Conservation (phyloP, 2,113 vertebrate genomes). For the Chionodraco myersi region DNA sequence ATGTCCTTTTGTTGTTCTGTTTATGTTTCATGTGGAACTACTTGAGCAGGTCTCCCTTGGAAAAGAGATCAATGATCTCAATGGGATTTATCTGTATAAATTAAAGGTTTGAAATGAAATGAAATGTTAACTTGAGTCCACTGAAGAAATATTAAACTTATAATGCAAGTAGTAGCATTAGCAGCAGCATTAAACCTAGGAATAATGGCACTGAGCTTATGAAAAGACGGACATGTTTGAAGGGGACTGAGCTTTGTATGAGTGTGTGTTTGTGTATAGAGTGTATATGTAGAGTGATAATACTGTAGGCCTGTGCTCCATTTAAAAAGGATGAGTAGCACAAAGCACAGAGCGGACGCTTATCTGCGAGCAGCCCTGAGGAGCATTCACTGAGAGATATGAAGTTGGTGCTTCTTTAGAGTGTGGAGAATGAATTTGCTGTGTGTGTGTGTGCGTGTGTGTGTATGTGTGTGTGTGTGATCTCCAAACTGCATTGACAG, state of each 20-base stretch:
- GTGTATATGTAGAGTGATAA: background rate
- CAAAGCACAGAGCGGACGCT: constrained; percentile 12
- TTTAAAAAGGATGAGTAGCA: constrained; percentile 23
- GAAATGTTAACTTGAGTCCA: background rate
- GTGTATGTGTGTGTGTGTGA: background rate
- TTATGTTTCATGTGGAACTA: too few species aligned
- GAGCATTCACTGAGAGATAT: background rate
- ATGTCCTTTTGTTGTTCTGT: too few species aligned
- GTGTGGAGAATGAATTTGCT: background rate
- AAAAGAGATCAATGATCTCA: too few species aligned
- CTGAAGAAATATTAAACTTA: background rate
- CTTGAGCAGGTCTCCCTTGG: too few species aligned
- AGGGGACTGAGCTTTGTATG: constrained; percentile 63
- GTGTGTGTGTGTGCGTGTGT: background rate
- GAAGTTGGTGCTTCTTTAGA: background rate
- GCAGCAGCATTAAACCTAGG: background rate
- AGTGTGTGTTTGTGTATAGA: constrained; percentile 65
- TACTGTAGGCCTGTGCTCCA: constrained; percentile 1
- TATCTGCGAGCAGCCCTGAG: constrained; percentile 37
- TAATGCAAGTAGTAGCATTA: background rate
- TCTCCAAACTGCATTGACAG: background rate
- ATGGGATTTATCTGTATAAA: too few species aligned
- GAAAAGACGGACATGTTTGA: background rate
- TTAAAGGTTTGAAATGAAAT: too few species aligned
- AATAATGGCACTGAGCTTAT: constrained; percentile 5